Percentiles rank a stretch among this genome's conserved stretches.
Evolutionary conservation across 2,797 vertebrate genomes (phyloP).

Genomic region (Anisognathus igniventris): DNA sequence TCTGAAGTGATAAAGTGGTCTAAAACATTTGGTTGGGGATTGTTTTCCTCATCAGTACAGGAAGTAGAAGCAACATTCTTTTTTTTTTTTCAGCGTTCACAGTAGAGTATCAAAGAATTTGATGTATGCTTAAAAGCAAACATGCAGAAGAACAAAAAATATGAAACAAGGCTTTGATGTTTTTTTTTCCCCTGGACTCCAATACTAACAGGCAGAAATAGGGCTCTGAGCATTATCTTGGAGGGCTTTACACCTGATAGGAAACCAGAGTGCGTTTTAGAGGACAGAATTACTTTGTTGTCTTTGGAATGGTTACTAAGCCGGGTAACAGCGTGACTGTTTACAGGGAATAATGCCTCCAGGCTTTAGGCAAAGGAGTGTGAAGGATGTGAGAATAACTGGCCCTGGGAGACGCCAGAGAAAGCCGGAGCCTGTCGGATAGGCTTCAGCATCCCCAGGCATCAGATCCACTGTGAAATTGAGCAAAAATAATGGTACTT

Average conservation of each 20-base stretch:
- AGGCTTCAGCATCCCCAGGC: background rate
- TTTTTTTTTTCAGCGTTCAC: background rate
- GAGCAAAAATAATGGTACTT: slow-evolving; percentile 1
- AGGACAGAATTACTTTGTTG: background rate
- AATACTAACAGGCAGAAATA: background rate
- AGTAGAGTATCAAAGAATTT: background rate
- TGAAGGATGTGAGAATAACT: background rate
- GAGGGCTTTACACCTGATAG: slow-evolving; percentile 44
- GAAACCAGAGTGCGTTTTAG: background rate
- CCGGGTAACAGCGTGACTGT: background rate
- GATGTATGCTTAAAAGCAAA: background rate
- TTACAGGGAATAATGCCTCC: slow-evolving; percentile 7
- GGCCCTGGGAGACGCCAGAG: background rate
- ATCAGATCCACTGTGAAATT: slow-evolving; percentile 14
- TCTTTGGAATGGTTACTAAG: slow-evolving; percentile 37
- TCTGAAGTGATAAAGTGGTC: background rate
- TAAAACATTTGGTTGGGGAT: background rate
- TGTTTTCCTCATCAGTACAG: background rate
- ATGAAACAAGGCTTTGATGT: background rate
- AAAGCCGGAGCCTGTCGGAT: background rate
- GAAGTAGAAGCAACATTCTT: background rate
- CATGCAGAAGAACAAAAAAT: background rate
- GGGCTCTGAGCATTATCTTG: slow-evolving; percentile 6
- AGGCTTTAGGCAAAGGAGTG: slow-evolving; percentile 16
- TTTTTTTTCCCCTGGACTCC: background rate